These are phyloP conservation scores for Eupithecia pulchellata DNA, from an alignment of 2,888 invertebrate species.

Conservation along the genomic window DNA sequence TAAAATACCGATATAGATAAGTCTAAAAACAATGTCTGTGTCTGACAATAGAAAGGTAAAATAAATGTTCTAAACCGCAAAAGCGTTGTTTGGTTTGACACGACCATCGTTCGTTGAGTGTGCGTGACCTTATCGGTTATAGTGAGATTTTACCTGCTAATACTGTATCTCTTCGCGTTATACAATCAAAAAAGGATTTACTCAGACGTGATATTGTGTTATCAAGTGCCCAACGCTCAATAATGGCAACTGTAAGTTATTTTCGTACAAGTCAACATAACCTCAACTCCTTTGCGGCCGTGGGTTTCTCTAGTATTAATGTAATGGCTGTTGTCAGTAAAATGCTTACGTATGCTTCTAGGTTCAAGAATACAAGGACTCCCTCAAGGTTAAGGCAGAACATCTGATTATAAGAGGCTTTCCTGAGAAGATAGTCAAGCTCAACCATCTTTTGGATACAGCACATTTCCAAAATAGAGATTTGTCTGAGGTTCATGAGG, in stretches of 20 bases:
- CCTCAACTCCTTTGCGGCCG: constrained; percentile 58
- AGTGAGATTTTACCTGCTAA: constrained; percentile 44
- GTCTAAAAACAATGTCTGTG: constrained; percentile 72
- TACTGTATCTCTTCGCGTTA: constrained; percentile 30
- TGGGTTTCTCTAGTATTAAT: constrained; percentile 44
- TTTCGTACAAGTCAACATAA: constrained; percentile 57
- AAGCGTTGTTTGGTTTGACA: constrained; percentile 67
- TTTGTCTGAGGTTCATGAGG: constrained; percentile 91
- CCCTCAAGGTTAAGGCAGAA: constrained; percentile 94
- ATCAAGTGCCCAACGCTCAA: constrained; percentile 36
- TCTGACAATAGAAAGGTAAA: constrained; percentile 74
- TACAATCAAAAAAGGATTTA: constrained; percentile 32
- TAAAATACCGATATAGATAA: constrained; percentile 45
- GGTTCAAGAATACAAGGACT: constrained; percentile 96
- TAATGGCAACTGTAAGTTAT: constrained; percentile 57
- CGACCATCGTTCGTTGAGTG: constrained; percentile 63
- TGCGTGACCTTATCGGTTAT: constrained; percentile 64
- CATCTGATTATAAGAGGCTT: constrained; percentile 94
- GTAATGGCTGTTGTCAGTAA: constrained; percentile 52
- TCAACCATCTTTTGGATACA: constrained; percentile 94
- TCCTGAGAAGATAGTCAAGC: constrained; percentile 96
- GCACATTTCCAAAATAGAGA: constrained; percentile 92
- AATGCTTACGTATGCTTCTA: constrained; percentile 69
- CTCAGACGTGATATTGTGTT: constrained; percentile 37
- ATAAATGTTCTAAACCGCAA: constrained; percentile 32